Evolutionary conservation across 2,113 vertebrate genomes (phyloP), one percentile per base, ranked within the genome.

Genomic region (Stomatorhinus ivindoensis): DNA sequence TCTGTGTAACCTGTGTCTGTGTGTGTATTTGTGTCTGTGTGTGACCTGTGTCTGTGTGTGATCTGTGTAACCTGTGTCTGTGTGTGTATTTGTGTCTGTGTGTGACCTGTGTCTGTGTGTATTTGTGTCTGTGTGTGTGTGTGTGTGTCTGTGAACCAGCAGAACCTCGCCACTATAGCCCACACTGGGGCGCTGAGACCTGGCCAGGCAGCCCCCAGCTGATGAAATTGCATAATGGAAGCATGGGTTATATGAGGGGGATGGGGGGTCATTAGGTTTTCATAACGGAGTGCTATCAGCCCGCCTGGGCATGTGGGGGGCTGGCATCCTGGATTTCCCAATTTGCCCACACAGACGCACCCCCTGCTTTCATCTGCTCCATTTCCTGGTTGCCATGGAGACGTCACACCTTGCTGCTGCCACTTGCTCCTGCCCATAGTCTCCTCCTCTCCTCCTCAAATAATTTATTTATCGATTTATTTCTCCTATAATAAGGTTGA

Each of bases 331-430:
- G 88, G 87, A 85, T 91, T 91, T 91, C 91, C 87, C 87, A 90
- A 91, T 92, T 92, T 92, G 89, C 86, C 47, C 50, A 55, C 90
- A 73, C 90, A 91, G 90, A 93, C 89, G 90, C 87, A 90, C 84
- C 90, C 82, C 65, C 89, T 42, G 69, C n/a, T 58, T 90, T 91
- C 76, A 27, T 90, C 90, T 51, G 31, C 31, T 86, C 80, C 82
- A 55, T 87, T 35, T 88, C 85, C 85, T 27, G 90, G 90, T 92
- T 92, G 88, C 91, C 86, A 91, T 90, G 82, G 91, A 61, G 76
- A 89, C 47, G n/a, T 86, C 84, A 87, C 47, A 27, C 19, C 82
- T 73, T 88, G 88, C 90, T 47, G 87, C 61, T 48, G 27, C 65
- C 11, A 1, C 47, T 39, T 35, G 21, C 46, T 27, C 48, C 85